phyloP scores from a whole-genome alignment of 2,888 invertebrate species.

The Palloptera scutellata region DNA sequence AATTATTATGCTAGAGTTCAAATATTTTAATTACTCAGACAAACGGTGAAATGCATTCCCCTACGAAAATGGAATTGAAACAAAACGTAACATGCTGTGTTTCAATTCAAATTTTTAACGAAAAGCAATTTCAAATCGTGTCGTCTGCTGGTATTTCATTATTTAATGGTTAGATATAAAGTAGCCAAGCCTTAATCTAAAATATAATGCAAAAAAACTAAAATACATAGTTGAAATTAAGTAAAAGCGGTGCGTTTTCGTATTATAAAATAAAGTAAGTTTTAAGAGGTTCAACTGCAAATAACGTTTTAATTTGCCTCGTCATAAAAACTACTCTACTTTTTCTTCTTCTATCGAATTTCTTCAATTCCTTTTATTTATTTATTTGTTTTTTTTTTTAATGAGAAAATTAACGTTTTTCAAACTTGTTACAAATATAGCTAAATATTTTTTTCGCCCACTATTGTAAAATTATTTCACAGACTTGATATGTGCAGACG shows the following conservation, averaged over 20 bases:
- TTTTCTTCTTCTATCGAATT: background rate
- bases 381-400: constrained; percentile 19
- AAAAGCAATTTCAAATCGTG: background rate
- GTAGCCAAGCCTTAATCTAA: too few relatives aligned
- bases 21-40: background rate
- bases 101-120: too few relatives aligned
- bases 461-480: constrained; percentile 67
- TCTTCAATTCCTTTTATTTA: constrained; percentile 14
- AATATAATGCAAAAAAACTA: too few relatives aligned
- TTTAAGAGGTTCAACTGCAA: background rate
- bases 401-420: constrained; percentile 7
- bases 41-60: too few relatives aligned
- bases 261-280: background rate
- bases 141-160: too few relatives aligned
- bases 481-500: constrained; percentile 99
- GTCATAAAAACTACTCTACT: too few relatives aligned
- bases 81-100: too few relatives aligned
- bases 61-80: too few relatives aligned
- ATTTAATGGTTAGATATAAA: too few relatives aligned
- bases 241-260: too few relatives aligned
- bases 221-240: too few relatives aligned
- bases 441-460: constrained; percentile 4
- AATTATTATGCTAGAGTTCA: background rate
- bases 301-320: too few relatives aligned
- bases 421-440: background rate